These are phyloP conservation scores for Catharus fuscescens DNA, from an alignment of 2,113 vertebrate species.

Conservation along the genomic window DNA sequence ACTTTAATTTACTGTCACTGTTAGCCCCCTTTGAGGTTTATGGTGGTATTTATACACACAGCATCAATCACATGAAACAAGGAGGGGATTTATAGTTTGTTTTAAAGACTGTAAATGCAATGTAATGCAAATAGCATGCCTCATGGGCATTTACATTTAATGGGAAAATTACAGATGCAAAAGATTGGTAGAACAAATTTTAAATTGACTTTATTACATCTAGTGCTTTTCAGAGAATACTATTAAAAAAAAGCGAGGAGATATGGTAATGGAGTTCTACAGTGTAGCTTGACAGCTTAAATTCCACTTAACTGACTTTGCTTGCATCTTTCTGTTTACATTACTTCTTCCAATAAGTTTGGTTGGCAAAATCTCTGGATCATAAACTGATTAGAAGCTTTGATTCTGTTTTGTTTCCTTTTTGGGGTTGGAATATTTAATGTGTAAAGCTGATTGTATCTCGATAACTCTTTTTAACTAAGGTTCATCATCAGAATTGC, in stretches of 20 bases:
- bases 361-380: constrained; percentile 48
- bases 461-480: constrained; percentile 37
- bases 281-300: constrained; percentile 71
- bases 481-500: constrained; percentile 25
- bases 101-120: constrained; percentile 91
- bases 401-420: constrained; percentile 61
- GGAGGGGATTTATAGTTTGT: constrained; percentile 89
- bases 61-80: constrained; percentile 88
- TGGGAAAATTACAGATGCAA: constrained; percentile 89
- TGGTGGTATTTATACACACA: constrained; percentile 87
- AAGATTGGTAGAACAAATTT: constrained; percentile 89
- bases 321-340: constrained; percentile 58
- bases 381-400: constrained; percentile 63
- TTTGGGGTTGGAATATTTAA: constrained; percentile 41
- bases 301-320: constrained; percentile 72
- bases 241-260: constrained; percentile 73
- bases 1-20: constrained; percentile 88
- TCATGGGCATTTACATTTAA: constrained; percentile 89
- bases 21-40: constrained; percentile 88
- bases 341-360: constrained; percentile 65
- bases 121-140: constrained; percentile 89
- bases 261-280: constrained; percentile 77
- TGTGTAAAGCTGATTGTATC: constrained; percentile 15
- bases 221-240: constrained; percentile 82
- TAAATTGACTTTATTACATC: constrained; percentile 89